Conservation (phyloP, 2,113 vertebrate genomes). For the Nipponia nippon region DNA sequence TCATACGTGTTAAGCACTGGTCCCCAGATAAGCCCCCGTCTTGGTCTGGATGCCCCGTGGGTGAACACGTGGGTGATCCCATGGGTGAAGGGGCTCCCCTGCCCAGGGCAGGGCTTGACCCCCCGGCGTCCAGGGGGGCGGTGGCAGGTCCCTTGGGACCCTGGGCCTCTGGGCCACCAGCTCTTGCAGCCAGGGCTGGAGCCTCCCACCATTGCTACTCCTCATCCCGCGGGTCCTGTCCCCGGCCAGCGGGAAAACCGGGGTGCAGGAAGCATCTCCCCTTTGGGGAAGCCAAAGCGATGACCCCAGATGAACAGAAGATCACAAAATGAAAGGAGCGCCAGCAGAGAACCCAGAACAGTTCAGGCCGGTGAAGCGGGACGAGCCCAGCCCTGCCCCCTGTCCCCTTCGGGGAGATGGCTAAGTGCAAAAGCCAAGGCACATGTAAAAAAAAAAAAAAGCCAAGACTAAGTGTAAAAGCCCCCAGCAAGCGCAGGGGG, state of each 20-base stretch:
- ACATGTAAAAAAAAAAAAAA: accelerated
- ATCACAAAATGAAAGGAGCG: accelerated
- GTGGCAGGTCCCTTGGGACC: background rate
- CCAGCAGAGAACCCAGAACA: background rate
- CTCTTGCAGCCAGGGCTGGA: background rate
- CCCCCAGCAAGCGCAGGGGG: accelerated
- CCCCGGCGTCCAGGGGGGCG: accelerated
- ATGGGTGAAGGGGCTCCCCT: accelerated
- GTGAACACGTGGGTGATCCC: background rate
- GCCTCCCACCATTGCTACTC: background rate
- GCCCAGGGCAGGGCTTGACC: background rate
- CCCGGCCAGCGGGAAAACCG: background rate
- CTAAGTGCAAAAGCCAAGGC: background rate
- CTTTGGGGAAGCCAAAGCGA: too few relatives aligned
- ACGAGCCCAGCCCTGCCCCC: background rate
- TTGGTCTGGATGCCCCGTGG: too few relatives aligned
- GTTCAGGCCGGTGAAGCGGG: too few relatives aligned
- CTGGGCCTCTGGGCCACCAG: background rate
- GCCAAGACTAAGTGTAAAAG: background rate
- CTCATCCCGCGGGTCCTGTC: background rate
- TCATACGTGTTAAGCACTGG: accelerated
- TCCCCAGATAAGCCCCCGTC: background rate
- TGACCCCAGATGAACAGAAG: background rate
- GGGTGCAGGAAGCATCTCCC: accelerated
- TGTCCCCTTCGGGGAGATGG: accelerated